Base-by-base conservation (phyloP, 2,113 vertebrate species). In the Mormoops blainvillei region DNA sequence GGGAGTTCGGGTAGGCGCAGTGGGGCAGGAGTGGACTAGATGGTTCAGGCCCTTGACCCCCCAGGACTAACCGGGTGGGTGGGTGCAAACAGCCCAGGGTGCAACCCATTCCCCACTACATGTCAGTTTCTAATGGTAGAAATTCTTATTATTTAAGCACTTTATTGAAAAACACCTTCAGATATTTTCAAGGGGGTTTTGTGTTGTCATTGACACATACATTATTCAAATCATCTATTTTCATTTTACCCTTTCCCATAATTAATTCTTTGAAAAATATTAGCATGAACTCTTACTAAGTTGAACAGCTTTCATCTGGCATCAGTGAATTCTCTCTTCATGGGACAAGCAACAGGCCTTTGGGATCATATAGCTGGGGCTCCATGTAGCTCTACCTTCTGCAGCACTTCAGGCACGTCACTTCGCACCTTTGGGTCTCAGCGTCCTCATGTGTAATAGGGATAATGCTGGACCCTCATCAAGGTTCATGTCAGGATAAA, bases 1-100 rank as follows among this genome's bases (percentile, higher is more conserved):
- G 45, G 41, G 89, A 89, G n/a, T 97, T 97, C 5, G 94, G 95
- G 94, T 94, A 81, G 63, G 63, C 2, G 31, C 33, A 65, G 61
- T 4, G 16, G 31, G n/a, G 22, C 63, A 43, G 14, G 65, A 54
- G 36, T 24, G 16, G 14, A 9, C 31, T 6, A 24, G 10, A 19
- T 58, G 78, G 77, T 48, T 38, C 52, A 19, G 65, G 38, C 4
- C 38, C 13, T 1, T 2, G 2, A 18, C 15, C 24, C 24, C 12
- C 3, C 0, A 9, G 63, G 3, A 3, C 74, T 52, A 31, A 61
- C 61, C 28, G 52, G 18, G 52, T 26, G 41, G 41, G 54, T 22
- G 4, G 43, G 38, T 38, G 61, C 61, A 3, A 7, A 56, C 63
- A 20, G 33, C 73, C 19, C 36, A 77, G 58, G 58, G 7, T 2